Conservation (phyloP, 2,113 vertebrate species). For the Oryzias melastigma region DNA sequence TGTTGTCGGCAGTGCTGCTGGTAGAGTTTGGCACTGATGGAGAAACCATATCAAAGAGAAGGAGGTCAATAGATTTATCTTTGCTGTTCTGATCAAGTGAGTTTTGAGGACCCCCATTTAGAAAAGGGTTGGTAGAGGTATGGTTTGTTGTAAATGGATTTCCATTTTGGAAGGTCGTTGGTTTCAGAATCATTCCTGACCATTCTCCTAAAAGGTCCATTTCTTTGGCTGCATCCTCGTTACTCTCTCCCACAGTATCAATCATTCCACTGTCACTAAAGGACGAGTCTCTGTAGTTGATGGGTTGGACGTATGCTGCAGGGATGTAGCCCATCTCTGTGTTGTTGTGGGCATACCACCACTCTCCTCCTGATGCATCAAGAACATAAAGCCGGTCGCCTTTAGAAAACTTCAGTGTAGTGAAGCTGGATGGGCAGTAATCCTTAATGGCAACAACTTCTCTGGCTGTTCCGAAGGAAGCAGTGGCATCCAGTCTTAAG, state of each 20-base stretch:
- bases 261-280: conserved; percentile 93
- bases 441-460: conserved; percentile 96
- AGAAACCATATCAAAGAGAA: conserved; percentile 80
- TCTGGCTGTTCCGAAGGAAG: conserved; percentile 85
- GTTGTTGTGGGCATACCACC: conserved; percentile 99
- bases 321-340: conserved; percentile 98
- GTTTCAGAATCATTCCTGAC: conserved; percentile 72
- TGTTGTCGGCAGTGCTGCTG: conserved; percentile 62
- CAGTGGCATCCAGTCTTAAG: conserved; percentile 85
- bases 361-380: conserved; percentile 90
- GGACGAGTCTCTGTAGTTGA: conserved; percentile 83
- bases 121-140: conserved; percentile 88
- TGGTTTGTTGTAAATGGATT: conserved; percentile 85
- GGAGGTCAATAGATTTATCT: conserved; percentile 77
- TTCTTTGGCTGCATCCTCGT: conserved; percentile 84
- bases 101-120: conserved; percentile 72
- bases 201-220: conserved; percentile 85
- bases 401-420: conserved; percentile 94
- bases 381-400: conserved; percentile 93
- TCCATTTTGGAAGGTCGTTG: conserved; percentile 70
- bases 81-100: conserved; percentile 65
- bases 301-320: conserved; percentile 88
- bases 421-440: conserved; percentile 94
- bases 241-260: conserved; percentile 83
- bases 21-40: conserved; percentile 61